Evolutionary conservation across 2,888 invertebrate species (phyloP).

Genomic region (Pocota personata): DNA sequence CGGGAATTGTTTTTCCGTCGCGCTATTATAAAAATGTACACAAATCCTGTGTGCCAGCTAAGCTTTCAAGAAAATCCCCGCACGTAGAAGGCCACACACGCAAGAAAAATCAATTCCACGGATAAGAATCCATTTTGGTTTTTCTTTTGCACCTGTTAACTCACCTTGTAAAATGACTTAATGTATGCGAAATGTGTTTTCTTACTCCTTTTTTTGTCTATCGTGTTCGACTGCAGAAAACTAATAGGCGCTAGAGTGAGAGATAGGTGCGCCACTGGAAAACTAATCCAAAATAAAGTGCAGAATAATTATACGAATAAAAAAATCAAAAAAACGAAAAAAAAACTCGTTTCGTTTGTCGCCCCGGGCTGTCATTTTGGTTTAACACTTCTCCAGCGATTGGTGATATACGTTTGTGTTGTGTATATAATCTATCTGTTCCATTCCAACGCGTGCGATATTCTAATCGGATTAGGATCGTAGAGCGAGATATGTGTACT

Average conservation of each 20-base stretch:
- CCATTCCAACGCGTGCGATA: slow-evolving; percentile 66
- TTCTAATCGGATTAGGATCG: slow-evolving; percentile 67
- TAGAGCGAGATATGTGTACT: slow-evolving; percentile 64
- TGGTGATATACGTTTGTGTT: slow-evolving; percentile 2
- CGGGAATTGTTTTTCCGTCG: neutral
- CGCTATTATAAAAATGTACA: slow-evolving; percentile 46
- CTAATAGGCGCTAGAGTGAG: slow-evolving; percentile 9
- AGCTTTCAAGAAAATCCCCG: slow-evolving; percentile 25
- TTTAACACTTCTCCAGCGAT: slow-evolving; percentile 49
- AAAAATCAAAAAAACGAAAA: neutral
- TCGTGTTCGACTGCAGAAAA: slow-evolving; percentile 30
- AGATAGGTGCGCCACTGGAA: neutral
- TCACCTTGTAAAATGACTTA: slow-evolving; percentile 60
- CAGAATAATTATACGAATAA: slow-evolving; percentile 33
- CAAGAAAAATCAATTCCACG: slow-evolving; percentile 66
- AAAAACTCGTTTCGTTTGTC: slow-evolving; percentile 35
- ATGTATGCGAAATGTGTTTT: slow-evolving; percentile 45
- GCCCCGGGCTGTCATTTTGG: slow-evolving; percentile 47
- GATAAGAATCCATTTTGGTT: slow-evolving; percentile 68
- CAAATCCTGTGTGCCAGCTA: slow-evolving; percentile 33
- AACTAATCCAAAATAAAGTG: slow-evolving; percentile 41
- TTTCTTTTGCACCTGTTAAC: slow-evolving; percentile 71
- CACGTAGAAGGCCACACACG: slow-evolving; percentile 22
- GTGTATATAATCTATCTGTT: slow-evolving; percentile 57
- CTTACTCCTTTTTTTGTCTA: slow-evolving; percentile 17